Evolutionary conservation across 1,140 invertebrate genomes (phyloP), one percentile per base, ranked within the genome.

Genomic region (Drosophila arawakana): DNA sequence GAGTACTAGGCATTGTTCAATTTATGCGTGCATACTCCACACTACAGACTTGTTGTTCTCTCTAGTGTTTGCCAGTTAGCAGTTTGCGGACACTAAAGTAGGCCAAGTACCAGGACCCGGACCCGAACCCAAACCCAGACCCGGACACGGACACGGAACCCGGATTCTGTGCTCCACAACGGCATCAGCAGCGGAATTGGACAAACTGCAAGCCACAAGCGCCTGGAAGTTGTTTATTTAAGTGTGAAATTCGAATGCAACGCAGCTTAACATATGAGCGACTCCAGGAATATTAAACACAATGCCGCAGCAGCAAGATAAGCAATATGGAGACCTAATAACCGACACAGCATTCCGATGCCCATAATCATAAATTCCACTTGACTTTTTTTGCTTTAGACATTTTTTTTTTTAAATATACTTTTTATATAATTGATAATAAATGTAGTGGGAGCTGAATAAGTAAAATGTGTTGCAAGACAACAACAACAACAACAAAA

Each of bases 201-300:
- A n/a, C 60, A 30, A 63, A 83, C 76, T 82, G 76, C 72, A 86
- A 54, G 68, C 61, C 43, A 68, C 78, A 84, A 34, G 60, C 58
- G 72, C 76, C 70, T 80, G 70, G 71, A 84, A 80, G 80, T 88
- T 88, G 84, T 88, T 88, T 89, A 88, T 89, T 89, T 84, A 84
- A 89, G 84, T 83, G 84, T 80, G 84, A 88, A 88, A 81, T 84
- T 89, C 75, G 79, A 88, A 77, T 83, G 80, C 73, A 88, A 70
- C 70, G 60, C 80, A 78, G 73, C 80, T 69, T 88, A 82, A 70
- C 83, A 73, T 82, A 70, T 44, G 52, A 52, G 59, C 46, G 39
- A 41, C 57, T 30, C 15, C 58, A 39, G 46, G 46, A 35, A 52
- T 35, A 47, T 34, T 66, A 54, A 73, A 55, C 44, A 52, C 35